Conservation (phyloP, 2,113 vertebrate genomes). For the Ceuthmochares aereus region DNA sequence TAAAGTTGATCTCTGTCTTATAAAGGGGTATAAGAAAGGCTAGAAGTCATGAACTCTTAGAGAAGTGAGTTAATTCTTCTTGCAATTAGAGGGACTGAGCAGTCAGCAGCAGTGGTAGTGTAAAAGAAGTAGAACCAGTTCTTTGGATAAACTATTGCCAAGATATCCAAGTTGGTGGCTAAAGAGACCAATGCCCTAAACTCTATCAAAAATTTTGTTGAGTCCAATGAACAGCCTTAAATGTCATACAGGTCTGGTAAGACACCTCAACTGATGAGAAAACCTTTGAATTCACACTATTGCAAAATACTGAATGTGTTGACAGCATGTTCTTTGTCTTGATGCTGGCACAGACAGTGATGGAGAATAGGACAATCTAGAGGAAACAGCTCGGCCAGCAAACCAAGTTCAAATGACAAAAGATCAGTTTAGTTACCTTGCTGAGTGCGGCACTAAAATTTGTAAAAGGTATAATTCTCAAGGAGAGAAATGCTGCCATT, state of each 20-base stretch:
- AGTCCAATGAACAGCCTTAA: not conserved
- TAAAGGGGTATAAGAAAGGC: not conserved
- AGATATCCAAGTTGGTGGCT: not conserved
- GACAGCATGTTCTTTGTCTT: not conserved
- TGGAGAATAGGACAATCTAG: not conserved
- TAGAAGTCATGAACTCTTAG: constrained; percentile 1
- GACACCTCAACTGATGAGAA: not conserved
- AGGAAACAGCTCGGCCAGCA: not conserved
- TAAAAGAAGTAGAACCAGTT: not conserved
- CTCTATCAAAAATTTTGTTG: not conserved
- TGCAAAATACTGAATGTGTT: not conserved
- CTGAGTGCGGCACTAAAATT: not conserved
- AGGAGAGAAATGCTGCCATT: not conserved
- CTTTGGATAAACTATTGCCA: not conserved
- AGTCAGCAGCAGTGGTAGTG: not conserved
- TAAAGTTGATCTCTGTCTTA: constrained; percentile 31
- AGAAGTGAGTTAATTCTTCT: constrained; percentile 37
- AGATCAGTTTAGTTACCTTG: not conserved
- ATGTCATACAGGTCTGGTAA: not conserved
- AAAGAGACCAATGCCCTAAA: not conserved
- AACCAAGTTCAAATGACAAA: not conserved
- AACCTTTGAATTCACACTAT: not conserved
- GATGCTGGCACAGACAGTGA: not conserved
- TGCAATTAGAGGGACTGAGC: not conserved
- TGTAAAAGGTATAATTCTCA: constrained; percentile 1